phyloP scores from a whole-genome alignment of 2,888 invertebrate species.

The Agrenia bidenticulata region DNA sequence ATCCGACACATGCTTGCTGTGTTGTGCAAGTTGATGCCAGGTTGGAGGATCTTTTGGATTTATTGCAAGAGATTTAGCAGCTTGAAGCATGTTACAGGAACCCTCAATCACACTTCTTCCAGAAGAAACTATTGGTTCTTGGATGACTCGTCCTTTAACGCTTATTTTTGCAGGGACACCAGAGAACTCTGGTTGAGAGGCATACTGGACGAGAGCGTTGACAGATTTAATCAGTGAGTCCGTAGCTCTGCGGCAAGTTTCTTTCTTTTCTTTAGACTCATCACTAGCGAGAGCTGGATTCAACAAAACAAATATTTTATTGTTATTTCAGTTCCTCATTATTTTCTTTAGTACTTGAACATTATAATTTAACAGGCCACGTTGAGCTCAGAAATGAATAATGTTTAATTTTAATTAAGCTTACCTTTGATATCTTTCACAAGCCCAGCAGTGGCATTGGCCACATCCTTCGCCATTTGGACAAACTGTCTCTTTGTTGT shows the following conservation, averaged over 20 bases:
- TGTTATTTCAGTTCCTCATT: too few relatives aligned
- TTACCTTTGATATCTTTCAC: constrained; percentile 88
- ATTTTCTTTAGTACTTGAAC: neutral
- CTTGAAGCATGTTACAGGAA: constrained; percentile 85
- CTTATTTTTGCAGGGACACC: constrained; percentile 90
- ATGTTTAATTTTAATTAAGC: neutral
- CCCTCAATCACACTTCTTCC: constrained; percentile 78
- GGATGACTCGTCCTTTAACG: constrained; percentile 74
- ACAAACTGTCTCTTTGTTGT: constrained; percentile 95
- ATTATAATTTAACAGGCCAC: neutral
- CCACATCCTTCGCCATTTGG: constrained; percentile 95
- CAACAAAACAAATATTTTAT: constrained; percentile 1
- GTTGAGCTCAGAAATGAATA: too few relatives aligned
- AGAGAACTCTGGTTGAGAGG: constrained; percentile 90
- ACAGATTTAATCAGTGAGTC: constrained; percentile 86
- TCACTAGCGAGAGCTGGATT: constrained; percentile 68
- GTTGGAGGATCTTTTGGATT: constrained; percentile 87
- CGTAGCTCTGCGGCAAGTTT: constrained; percentile 74
- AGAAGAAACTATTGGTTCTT: constrained; percentile 83
- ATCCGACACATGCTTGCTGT: constrained; percentile 94
- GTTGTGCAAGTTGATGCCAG: constrained; percentile 82
- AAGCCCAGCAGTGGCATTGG: constrained; percentile 88
- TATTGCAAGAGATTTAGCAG: constrained; percentile 84
- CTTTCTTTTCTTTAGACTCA: constrained; percentile 74
- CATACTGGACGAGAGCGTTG: constrained; percentile 87